A percentile compares a stretch with the other conserved stretches of the same genome.
Evolutionary conservation across 2,797 vertebrate species (phyloP).

Genomic region (Hipposideros larvatus): DNA sequence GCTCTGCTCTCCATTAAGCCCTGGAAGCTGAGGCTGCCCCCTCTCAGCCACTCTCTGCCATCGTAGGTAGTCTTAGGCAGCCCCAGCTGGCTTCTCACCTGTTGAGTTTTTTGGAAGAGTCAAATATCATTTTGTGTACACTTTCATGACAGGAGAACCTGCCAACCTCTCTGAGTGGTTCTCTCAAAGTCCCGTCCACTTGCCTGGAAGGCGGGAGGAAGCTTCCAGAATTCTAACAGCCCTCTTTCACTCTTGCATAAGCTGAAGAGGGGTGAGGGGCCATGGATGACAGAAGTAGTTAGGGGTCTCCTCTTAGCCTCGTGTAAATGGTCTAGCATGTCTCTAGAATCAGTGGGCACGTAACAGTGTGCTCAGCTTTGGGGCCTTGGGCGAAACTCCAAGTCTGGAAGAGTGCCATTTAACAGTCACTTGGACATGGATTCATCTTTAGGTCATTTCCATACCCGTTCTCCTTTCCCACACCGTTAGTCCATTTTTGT

Average conservation of each 20-base stretch:
- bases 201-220: background rate
- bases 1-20: background rate
- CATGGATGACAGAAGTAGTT: background rate
- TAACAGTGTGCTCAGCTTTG: background rate
- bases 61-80: background rate
- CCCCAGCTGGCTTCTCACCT: background rate
- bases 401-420: background rate
- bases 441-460: background rate
- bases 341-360: background rate
- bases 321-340: background rate
- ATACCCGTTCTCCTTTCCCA: background rate
- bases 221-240: background rate
- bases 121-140: background rate
- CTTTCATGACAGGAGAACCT: background rate
- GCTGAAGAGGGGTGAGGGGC: background rate
- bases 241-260: background rate
- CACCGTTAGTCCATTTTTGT: background rate
- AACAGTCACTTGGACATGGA: background rate
- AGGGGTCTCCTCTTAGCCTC: background rate
- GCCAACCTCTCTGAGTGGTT: background rate
- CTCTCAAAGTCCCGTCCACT: background rate
- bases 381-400: background rate
- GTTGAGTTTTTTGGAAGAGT: background rate
- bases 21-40: background rate
- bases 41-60: background rate